phyloP scores from a whole-genome alignment of 2,888 invertebrate genomes.

The Rotaria socialis region DNA sequence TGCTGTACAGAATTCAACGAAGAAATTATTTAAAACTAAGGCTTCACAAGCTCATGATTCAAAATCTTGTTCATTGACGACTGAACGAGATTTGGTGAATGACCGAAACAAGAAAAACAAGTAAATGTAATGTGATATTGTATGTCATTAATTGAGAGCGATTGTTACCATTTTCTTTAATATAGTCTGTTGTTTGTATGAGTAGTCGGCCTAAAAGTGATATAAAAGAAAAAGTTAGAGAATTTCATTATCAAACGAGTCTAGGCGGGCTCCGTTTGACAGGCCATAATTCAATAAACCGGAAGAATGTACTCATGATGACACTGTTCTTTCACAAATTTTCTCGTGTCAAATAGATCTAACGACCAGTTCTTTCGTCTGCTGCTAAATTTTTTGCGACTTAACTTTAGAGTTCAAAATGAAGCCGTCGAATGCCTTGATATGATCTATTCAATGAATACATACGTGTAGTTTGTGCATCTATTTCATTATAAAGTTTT shows the following conservation, averaged over 20 bases:
- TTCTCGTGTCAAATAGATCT: too few relatives aligned
- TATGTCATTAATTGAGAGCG: not conserved
- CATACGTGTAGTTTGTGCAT: not conserved
- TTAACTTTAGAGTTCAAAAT: too few relatives aligned
- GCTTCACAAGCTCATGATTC: not conserved
- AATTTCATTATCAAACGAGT: too few relatives aligned
- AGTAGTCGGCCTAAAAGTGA: not conserved
- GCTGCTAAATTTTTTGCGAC: too few relatives aligned
- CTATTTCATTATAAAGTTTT: not conserved
- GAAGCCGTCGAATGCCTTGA: too few relatives aligned
- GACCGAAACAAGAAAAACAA: not conserved
- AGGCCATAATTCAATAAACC: too few relatives aligned
- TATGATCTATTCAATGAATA: too few relatives aligned
- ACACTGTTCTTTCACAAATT: too few relatives aligned
- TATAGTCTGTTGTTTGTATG: not conserved
- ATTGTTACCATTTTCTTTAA: not conserved
- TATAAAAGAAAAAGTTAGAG: too few relatives aligned
- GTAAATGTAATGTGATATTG: not conserved
- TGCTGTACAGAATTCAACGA: not conserved
- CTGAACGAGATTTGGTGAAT: not conserved
- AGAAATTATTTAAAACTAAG: not conserved
- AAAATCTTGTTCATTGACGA: not conserved
- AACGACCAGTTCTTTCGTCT: too few relatives aligned
- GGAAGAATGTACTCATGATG: too few relatives aligned
- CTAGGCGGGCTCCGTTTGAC: too few relatives aligned